A percentile compares a stretch with the other conserved stretches of the same genome.
Evolutionary conservation across 2,888 invertebrate species (phyloP).

Genomic region (Heliconius sara): DNA sequence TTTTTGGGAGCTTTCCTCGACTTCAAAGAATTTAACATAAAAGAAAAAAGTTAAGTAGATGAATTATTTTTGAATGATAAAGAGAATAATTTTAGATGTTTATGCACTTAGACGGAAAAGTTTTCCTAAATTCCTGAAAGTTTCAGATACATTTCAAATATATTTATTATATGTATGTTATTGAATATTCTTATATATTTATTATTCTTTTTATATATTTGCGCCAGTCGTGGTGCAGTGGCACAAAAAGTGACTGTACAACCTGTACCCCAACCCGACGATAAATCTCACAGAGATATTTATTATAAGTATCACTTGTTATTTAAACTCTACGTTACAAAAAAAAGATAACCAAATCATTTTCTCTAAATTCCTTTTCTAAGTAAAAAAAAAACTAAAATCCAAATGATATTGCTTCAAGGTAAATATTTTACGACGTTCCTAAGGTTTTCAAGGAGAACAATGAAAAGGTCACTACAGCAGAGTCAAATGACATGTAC

Average conservation of each 20-base stretch:
- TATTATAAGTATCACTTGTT: neutral
- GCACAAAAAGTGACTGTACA: too few species aligned
- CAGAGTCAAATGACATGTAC: neutral
- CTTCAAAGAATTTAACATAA: constrained; percentile 84
- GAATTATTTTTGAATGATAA: constrained; percentile 83
- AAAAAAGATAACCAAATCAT: neutral
- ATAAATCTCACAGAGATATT: neutral
- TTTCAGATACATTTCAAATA: constrained; percentile 3
- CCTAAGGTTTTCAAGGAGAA: neutral
- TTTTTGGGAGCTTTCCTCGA: constrained; percentile 83
- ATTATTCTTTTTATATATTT: too few species aligned
- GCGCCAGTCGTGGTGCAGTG: too few species aligned
- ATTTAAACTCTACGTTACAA: neutral
- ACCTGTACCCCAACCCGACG: too few species aligned
- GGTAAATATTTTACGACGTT: neutral
- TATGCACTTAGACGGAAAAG: constrained; percentile 65
- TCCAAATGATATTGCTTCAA: neutral
- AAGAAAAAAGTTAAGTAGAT: constrained; percentile 83
- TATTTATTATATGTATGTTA: neutral
- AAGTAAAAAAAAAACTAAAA: neutral
- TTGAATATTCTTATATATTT: neutral
- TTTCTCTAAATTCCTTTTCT: neutral
- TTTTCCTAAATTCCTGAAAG: constrained; percentile 35
- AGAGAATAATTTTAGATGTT: constrained; percentile 79
- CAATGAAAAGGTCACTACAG: constrained; percentile 4